Evolutionary conservation across 35 echinoderm and acorn worm genomes (phyloP).

Genomic region (Heliocidaris tuberculata): DNA sequence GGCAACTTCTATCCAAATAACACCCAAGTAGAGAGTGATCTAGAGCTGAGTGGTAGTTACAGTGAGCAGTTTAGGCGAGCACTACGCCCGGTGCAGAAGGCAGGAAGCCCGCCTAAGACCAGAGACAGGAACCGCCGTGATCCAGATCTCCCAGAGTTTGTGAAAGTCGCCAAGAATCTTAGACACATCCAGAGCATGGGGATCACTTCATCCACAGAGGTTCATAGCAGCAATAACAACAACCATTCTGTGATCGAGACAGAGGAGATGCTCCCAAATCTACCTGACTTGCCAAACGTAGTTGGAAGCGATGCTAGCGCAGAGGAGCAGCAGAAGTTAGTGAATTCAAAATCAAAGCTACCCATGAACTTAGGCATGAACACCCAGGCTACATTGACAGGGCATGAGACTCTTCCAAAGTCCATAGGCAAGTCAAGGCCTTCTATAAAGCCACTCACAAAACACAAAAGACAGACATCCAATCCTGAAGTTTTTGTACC

Average conservation of each 20-base stretch:
- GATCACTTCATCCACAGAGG: neutral
- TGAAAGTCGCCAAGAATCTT: constrained; percentile 61
- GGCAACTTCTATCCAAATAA: constrained; percentile 20
- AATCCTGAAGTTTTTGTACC: constrained; percentile 49
- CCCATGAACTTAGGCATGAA: constrained; percentile 25
- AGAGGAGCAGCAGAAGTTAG: constrained; percentile 32
- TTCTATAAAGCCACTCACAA: constrained; percentile 39
- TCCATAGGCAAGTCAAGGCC: constrained; percentile 45
- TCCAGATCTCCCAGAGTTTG: constrained; percentile 44
- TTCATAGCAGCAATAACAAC: constrained; percentile 50
- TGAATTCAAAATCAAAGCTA: constrained; percentile 43
- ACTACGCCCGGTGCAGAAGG: constrained; percentile 11
- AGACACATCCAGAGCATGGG: constrained; percentile 46
- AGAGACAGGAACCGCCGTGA: neutral
- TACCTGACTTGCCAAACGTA: constrained; percentile 36
- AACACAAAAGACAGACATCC: constrained; percentile 49
- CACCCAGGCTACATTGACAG: neutral
- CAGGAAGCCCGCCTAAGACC: neutral
- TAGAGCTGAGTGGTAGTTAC: constrained; percentile 20
- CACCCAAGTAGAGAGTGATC: constrained; percentile 5
- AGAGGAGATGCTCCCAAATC: constrained; percentile 21
- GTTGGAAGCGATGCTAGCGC: neutral
- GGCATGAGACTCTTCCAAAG: constrained; percentile 51
- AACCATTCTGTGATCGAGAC: constrained; percentile 41
- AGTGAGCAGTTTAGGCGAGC: constrained; percentile 39